Conservation (phyloP, 64 coral and sea anemone species). For the Montipora foliosa region DNA sequence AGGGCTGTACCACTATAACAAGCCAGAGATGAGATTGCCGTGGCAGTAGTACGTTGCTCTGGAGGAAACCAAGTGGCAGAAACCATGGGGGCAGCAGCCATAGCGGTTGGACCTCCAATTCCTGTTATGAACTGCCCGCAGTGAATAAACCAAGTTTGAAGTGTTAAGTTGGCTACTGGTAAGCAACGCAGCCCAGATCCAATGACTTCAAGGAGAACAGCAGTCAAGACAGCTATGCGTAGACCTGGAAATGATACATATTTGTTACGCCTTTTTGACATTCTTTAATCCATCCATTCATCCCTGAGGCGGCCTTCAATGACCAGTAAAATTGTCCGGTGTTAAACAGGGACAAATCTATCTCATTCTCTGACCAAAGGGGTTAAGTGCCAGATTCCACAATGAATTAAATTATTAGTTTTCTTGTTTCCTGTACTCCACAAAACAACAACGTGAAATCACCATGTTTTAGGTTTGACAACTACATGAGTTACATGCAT, state of each 20-base stretch:
- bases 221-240: constrained; percentile 76
- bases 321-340: no score
- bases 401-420: no score
- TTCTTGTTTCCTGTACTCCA: no score
- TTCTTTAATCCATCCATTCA: no score
- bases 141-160: constrained; percentile 70
- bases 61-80: constrained; percentile 96
- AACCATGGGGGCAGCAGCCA: constrained; percentile 90
- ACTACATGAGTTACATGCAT: no score
- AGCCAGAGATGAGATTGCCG: constrained; percentile 86
- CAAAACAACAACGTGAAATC: no score
- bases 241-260: constrained; percentile 58
- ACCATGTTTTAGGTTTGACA: no score
- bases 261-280: no score
- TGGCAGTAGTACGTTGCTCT: constrained; percentile 88
- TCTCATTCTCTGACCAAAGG: no score
- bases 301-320: no score
- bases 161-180: constrained; percentile 43
- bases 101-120: constrained; percentile 91
- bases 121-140: constrained; percentile 90
- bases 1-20: constrained; percentile 91
- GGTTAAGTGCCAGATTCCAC: no score
- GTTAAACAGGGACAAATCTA: no score
- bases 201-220: constrained; percentile 82
- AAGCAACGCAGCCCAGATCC: constrained; percentile 85